A percentile compares a stretch with the other conserved stretches of the same genome.
Conservation (phyloP, 2,113 vertebrate species). For the Chamaetylas fuelleborni region DNA sequence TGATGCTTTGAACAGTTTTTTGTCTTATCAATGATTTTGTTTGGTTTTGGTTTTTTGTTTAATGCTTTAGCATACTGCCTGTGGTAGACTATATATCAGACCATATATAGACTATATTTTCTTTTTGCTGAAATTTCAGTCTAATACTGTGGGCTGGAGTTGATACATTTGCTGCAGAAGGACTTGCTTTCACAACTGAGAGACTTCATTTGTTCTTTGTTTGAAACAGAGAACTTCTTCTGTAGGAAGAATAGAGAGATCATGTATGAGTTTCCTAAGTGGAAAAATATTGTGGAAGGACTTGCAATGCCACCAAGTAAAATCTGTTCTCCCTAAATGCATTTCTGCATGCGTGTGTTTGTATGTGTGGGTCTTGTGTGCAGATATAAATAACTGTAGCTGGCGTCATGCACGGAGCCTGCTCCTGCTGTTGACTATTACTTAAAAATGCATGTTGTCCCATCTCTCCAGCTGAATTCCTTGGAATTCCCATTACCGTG, state of each 20-base stretch:
- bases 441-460: not conserved
- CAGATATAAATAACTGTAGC: not conserved
- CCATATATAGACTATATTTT: too few species aligned
- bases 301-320: not conserved
- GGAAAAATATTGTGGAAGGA: not conserved
- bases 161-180: not conserved
- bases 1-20: not conserved
- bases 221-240: not conserved
- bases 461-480: conserved; percentile 10
- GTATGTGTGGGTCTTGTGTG: not conserved
- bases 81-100: not conserved
- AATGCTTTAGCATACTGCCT: not conserved
- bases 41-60: not conserved
- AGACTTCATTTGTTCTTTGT: not conserved
- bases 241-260: not conserved
- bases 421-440: not conserved
- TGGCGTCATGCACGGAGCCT: not conserved
- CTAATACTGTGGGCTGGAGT: not conserved
- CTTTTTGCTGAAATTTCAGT: not conserved
- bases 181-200: not conserved
- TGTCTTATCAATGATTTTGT: not conserved
- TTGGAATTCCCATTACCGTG: not conserved
- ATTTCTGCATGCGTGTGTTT: not conserved
- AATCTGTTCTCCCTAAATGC: not conserved
- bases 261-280: not conserved